These are phyloP conservation scores for Chinchilla lanigera DNA, from an alignment of 2,113 vertebrate species.

Conservation along the genomic window DNA sequence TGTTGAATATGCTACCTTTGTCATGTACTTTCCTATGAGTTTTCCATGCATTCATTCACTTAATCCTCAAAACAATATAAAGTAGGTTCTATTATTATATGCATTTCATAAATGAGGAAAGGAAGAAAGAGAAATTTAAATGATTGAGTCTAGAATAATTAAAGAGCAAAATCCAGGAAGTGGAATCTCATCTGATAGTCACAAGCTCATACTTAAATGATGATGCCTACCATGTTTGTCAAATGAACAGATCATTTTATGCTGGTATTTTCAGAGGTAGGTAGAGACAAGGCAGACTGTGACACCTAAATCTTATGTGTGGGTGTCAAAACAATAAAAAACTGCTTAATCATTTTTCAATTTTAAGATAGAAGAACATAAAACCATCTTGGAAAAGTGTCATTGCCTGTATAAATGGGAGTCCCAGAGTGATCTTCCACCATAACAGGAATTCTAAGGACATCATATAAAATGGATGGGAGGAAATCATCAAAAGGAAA, in stretches of 20 bases:
- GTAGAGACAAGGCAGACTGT: neutral
- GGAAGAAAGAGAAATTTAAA: conserved; percentile 3
- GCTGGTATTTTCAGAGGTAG: conserved; percentile 6
- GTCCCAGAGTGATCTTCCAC: neutral
- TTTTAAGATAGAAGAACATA: neutral
- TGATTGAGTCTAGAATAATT: neutral
- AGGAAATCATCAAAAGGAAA: neutral
- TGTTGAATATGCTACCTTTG: neutral
- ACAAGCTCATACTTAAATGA: neutral
- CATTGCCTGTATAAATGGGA: neutral
- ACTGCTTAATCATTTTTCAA: neutral
- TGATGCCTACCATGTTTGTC: neutral
- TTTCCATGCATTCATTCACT: neutral
- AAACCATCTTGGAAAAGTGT: neutral
- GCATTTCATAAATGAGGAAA: neutral
- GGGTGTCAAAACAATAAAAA: neutral
- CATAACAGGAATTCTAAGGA: neutral
- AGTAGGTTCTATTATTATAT: neutral
- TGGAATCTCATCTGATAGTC: neutral
- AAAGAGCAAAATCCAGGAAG: neutral
- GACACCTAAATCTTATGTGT: neutral
- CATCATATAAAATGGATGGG: neutral
- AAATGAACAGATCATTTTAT: neutral
- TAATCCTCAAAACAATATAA: neutral
- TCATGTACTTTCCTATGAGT: neutral